Percentiles rank a stretch among this genome's conserved stretches.
phyloP scores from a whole-genome alignment of 2,888 invertebrate species.

The Caenorhabditis panamensis region DNA sequence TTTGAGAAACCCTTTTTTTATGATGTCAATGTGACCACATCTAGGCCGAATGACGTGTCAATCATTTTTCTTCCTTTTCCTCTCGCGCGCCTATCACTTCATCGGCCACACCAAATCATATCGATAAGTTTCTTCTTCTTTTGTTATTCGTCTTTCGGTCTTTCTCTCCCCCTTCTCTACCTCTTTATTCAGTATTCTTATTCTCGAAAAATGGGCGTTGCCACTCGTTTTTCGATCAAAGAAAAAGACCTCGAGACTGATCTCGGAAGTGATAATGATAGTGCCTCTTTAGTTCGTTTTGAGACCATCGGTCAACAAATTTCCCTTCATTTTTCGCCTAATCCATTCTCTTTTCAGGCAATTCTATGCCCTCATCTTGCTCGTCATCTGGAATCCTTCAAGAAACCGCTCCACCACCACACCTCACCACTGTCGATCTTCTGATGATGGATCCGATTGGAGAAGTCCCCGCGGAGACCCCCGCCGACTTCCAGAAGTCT shows the following conservation, averaged over 20 bases:
- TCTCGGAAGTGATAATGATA: slow-evolving; percentile 14
- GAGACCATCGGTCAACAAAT: slow-evolving; percentile 14
- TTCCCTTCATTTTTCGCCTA: neutral
- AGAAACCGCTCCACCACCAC: slow-evolving; percentile 36
- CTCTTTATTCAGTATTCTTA: neutral
- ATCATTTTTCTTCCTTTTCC: neutral
- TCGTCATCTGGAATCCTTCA: slow-evolving; percentile 63
- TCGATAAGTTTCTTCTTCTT: slow-evolving; percentile 32
- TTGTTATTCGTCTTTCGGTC: slow-evolving; percentile 29
- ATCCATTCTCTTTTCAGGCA: slow-evolving; percentile 41
- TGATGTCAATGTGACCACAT: slow-evolving; percentile 10
- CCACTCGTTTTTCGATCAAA: slow-evolving; percentile 1
- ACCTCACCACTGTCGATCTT: slow-evolving; percentile 38
- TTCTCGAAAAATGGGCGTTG: slow-evolving; percentile 36
- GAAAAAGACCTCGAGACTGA: slow-evolving; percentile 2
- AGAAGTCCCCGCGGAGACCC: slow-evolving; percentile 29
- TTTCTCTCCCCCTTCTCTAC: neutral
- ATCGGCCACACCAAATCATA: slow-evolving; percentile 6
- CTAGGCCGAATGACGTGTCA: slow-evolving; percentile 39
- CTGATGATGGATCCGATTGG: slow-evolving; percentile 63
- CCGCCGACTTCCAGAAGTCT: slow-evolving; percentile 28
- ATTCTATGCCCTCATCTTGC: slow-evolving; percentile 63
- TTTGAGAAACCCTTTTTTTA: no score
- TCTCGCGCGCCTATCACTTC: neutral
- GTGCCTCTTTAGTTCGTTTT: slow-evolving; percentile 17